phyloP scores from a whole-genome alignment of 2,113 vertebrate species.

The Aythya baeri region DNA sequence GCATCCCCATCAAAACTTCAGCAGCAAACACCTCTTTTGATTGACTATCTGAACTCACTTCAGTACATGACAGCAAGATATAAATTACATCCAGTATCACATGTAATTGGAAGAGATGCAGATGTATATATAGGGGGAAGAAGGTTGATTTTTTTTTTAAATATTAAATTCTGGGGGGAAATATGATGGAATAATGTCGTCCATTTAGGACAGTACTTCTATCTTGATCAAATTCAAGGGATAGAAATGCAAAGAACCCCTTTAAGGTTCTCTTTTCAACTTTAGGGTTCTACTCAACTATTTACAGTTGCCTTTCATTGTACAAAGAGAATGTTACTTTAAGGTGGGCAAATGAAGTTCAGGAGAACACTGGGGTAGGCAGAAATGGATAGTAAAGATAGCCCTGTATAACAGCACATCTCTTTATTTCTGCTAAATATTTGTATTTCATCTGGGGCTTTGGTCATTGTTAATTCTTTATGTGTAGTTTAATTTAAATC shows the following conservation, averaged over 20 bases:
- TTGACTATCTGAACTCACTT: background rate
- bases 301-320: background rate
- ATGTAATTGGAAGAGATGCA: background rate
- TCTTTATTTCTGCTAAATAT: background rate
- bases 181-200: background rate
- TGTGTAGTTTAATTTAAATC: background rate
- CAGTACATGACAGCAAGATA: background rate
- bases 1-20: background rate
- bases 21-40: background rate
- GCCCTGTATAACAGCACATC: background rate
- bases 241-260: background rate
- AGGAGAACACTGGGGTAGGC: background rate
- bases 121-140: background rate
- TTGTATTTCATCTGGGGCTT: background rate
- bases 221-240: background rate
- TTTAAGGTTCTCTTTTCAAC: too few relatives aligned
- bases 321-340: background rate
- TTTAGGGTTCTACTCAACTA: too few relatives aligned
- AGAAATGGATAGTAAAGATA: background rate
- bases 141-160: background rate
- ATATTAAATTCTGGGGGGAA: rapidly evolving
- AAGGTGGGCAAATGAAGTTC: background rate
- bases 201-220: background rate
- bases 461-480: background rate
- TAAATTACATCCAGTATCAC: background rate